Conservation (phyloP, 2,797 vertebrate genomes). For the Myotis findleyi region DNA sequence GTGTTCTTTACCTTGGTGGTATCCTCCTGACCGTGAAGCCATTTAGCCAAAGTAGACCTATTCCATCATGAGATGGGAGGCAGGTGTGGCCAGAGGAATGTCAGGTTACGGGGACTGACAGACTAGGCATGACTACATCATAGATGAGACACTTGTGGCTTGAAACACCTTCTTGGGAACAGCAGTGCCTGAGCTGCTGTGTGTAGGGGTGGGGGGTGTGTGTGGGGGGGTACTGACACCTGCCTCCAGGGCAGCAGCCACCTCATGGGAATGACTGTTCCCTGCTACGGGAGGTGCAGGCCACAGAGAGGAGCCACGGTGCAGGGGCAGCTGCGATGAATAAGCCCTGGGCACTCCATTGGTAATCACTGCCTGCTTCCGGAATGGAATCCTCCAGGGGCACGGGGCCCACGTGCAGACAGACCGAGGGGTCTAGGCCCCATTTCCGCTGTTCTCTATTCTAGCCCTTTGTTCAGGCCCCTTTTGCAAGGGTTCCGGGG, state of each 20-base stretch:
- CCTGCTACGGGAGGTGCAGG: background rate
- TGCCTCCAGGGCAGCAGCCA: background rate
- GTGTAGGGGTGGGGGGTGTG: no score
- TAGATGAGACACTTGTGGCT: background rate
- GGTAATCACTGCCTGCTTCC: rapidly evolving
- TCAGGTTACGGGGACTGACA: background rate
- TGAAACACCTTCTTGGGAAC: background rate
- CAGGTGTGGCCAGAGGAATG: background rate
- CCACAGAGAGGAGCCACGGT: background rate
- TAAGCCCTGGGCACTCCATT: background rate
- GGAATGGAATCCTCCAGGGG: background rate
- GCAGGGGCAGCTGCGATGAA: background rate
- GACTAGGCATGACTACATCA: background rate
- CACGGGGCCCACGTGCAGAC: background rate
- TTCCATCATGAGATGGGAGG: background rate
- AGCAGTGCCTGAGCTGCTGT: background rate
- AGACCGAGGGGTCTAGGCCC: background rate
- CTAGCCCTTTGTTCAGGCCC: background rate
- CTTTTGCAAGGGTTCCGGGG: background rate
- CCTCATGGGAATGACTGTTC: background rate
- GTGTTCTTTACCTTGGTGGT: background rate
- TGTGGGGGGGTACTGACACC: background rate
- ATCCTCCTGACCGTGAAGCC: background rate
- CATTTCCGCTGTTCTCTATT: rapidly evolving
- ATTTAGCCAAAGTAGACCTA: background rate